Evolutionary conservation across 2,888 invertebrate species (phyloP), one percentile per base, ranked within the genome.

Genomic region (Allolobophora icterica): DNA sequence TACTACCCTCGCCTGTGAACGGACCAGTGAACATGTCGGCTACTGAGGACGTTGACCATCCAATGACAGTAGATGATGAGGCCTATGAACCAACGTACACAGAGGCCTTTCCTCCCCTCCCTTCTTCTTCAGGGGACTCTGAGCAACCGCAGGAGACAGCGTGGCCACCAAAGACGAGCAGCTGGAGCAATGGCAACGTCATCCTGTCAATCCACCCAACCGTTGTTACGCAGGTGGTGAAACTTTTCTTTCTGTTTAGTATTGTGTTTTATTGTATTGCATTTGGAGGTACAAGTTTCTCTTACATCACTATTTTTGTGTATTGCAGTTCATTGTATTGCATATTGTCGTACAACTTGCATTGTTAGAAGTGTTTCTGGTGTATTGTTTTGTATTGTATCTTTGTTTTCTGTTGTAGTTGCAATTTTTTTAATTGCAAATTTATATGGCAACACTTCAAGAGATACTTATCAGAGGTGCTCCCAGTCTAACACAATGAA

Each of bases 101-200:
- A 95, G 98, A 98, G 96, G 97, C 98, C 94, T 99, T 99, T 96
- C 99, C 99, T 93, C 98, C 98, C 93, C 96, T 92, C 34, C 40
- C 40, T 71, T 98, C 91, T 24, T 84, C 84, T 35, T 84, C 84
- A 2, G 84, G 35, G 84, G 34, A 33, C 19, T 34, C 84, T 21
- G 84, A 84, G 84, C 84, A 33, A 35, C 34, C 6, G 34, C n/a
- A 84, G 35, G 34, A 35, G 33, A 35, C 84, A 21, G 24, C 52
- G 34, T 84, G 90, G 89, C 30, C 33, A 24, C 58, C 38, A 15
- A 30, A 87, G 58, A 89, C 42, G 34, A 90, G 45, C 24, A 30
- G 30, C 17, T 83, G 83, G 42, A 89, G 33, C 89, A 96, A 97
- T 95, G n/a, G 84, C 34, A 84, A 34, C 96, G 97, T 98, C 94